Conservation (phyloP, 2,797 vertebrate genomes). For the Orientallactaga sibirica region DNA sequence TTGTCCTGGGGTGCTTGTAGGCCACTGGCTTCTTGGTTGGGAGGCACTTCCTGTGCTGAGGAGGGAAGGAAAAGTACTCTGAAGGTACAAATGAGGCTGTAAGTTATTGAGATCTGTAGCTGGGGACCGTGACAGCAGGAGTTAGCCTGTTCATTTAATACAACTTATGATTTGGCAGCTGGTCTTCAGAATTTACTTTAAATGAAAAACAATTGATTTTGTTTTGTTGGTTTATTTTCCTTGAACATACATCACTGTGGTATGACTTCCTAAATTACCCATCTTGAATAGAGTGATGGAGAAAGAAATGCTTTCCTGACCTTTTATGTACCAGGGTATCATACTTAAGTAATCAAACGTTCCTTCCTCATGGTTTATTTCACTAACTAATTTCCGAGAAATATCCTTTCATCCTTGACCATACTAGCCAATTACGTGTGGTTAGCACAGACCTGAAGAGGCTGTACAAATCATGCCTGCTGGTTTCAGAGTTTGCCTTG, state of each 20-base stretch:
- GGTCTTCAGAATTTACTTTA: slow-evolving; percentile 9
- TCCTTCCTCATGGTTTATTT: slow-evolving; percentile 60
- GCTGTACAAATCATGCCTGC: neutral
- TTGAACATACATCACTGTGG: neutral
- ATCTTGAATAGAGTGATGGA: slow-evolving; percentile 10
- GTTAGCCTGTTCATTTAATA: neutral
- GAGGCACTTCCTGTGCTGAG: slow-evolving; percentile 34
- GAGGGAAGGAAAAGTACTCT: neutral
- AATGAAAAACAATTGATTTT: slow-evolving; percentile 56
- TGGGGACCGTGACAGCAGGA: neutral
- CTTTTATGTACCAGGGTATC: neutral
- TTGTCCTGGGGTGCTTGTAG: slow-evolving; percentile 21
- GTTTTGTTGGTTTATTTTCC: slow-evolving; percentile 60
- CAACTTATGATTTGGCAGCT: slow-evolving; percentile 14
- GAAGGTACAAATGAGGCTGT: neutral
- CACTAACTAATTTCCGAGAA: slow-evolving; percentile 66
- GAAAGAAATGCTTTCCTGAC: neutral
- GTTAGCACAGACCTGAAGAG: slow-evolving; percentile 64
- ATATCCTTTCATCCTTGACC: slow-evolving; percentile 60
- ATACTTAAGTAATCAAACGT: neutral
- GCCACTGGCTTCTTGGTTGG: slow-evolving; percentile 30
- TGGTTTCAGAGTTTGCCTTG: slow-evolving; percentile 54
- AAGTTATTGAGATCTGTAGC: neutral
- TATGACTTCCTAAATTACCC: neutral
- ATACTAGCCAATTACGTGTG: neutral